Evolutionary conservation across 1,140 invertebrate genomes (phyloP), one percentile per base, ranked within the genome.

Genomic region (Ladona fulva): DNA sequence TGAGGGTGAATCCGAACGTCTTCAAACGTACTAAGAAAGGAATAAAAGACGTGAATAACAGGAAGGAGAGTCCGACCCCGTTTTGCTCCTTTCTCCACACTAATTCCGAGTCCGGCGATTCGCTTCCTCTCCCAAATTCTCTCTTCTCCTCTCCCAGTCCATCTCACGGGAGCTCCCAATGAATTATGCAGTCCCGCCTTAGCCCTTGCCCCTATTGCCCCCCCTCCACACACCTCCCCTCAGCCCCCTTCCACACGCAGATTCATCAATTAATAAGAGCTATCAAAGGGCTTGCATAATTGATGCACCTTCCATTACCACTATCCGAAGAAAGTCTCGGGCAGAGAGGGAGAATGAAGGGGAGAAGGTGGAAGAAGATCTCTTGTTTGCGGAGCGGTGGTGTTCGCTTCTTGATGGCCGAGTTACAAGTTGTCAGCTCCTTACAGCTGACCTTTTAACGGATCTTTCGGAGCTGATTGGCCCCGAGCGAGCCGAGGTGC

Each of bases 221-320:
- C 44, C 44, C 44, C 44, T 52, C 44, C 44, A 11, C 44, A n/a
- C 44, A 11, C 44, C 44, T 52, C 44, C 44, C 44, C 44, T 10
- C 44, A 52, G 16, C 16, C 37, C 75, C 79, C 80, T 85, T 80
- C 80, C 84, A 84, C 83, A 84, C 85, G 83, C 83, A 85, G 79
- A 82, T 82, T 83, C 84, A 85, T 85, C 85, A 85, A 85, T 85
- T 85, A 85, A 85, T 85, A 85, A 85, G 81, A 82, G 81, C 83
- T 85, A 85, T 85, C 85, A 85, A 80, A 83, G 82, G 80, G 79
- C 79, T 37, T 85, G 80, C 82, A 85, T 85, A 84, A 83, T 85
- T 85, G 81, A 84, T 84, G 81, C 77, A 44, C 77, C 80, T 81
- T 83, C 83, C 83, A 84, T 84, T 84, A 83, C 81, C 79, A 78